Evolutionary conservation across 2,113 vertebrate species (phyloP).

Genomic region (Gopherus flavomarginatus): DNA sequence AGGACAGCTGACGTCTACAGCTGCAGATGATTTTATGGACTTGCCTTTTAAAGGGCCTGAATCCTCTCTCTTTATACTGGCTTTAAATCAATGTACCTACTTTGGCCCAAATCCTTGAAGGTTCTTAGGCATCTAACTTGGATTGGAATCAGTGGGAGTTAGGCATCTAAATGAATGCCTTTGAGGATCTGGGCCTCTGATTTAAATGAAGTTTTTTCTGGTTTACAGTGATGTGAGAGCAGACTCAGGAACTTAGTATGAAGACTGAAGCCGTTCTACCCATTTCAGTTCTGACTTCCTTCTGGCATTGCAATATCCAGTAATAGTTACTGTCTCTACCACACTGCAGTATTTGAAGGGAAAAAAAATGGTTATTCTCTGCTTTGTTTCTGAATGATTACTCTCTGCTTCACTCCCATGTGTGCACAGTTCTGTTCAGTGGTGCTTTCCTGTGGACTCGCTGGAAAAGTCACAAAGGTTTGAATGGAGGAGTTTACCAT

Average conservation of each 20-base stretch:
- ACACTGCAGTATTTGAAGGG: not conserved
- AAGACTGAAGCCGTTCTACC: not conserved
- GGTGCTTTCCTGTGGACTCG: conserved; percentile 84
- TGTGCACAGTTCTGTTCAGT: conserved; percentile 82
- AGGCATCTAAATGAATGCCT: not conserved
- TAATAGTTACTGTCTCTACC: not conserved
- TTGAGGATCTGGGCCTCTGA: not conserved
- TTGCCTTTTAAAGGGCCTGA: not conserved
- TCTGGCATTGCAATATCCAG: accelerated
- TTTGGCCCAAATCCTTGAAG: not conserved
- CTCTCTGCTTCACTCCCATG: conserved; percentile 52
- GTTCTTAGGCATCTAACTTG: not conserved
- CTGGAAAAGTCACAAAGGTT: conserved; percentile 81
- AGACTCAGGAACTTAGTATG: not conserved
- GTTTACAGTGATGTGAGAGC: not conserved
- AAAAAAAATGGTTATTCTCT: accelerated
- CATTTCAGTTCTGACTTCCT: not conserved
- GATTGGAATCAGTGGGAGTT: not conserved
- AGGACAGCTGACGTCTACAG: not conserved
- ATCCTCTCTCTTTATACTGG: not conserved
- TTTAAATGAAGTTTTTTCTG: not conserved
- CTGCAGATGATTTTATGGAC: not conserved
- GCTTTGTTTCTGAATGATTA: not conserved
- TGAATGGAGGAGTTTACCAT: conserved; percentile 81
- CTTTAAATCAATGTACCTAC: not conserved